These are phyloP conservation scores for Lamellibrachia satsuma DNA, from an alignment of 2,888 invertebrate species.

Conservation along the genomic window DNA sequence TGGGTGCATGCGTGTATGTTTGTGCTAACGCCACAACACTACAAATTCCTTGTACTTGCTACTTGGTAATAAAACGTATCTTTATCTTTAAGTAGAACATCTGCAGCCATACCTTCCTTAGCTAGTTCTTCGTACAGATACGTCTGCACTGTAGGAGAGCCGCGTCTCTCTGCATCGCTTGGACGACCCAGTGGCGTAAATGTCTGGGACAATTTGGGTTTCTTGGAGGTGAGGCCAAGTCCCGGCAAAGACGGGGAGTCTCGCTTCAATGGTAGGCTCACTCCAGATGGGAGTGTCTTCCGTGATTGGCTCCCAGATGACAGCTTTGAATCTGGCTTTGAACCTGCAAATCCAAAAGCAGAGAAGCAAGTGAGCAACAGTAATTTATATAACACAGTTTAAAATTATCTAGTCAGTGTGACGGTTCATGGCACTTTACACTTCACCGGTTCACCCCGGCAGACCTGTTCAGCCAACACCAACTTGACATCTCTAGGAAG, in stretches of 20 bases:
- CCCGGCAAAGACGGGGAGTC: conserved; percentile 66
- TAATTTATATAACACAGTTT: too few relatives aligned
- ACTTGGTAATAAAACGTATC: too few relatives aligned
- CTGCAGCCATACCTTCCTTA: conserved; percentile 70
- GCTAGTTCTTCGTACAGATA: conserved; percentile 70
- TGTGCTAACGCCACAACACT: too few relatives aligned
- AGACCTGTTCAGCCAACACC: too few relatives aligned
- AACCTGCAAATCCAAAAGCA: conserved; percentile 27
- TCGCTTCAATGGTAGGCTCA: conserved; percentile 60
- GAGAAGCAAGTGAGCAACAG: not conserved
- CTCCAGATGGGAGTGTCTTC: not conserved
- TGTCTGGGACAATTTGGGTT: conserved; percentile 60
- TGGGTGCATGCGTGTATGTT: too few relatives aligned
- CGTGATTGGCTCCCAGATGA: not conserved
- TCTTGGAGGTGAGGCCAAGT: conserved; percentile 55
- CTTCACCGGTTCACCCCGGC: too few relatives aligned
- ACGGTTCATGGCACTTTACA: too few relatives aligned
- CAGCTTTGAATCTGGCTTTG: conserved; percentile 24
- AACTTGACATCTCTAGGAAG: too few relatives aligned
- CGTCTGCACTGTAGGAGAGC: conserved; percentile 52
- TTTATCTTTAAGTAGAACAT: too few relatives aligned
- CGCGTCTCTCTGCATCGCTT: conserved; percentile 37
- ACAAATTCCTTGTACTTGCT: too few relatives aligned
- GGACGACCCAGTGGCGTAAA: conserved; percentile 56
- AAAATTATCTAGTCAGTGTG: too few relatives aligned